Base-by-base conservation (phyloP, 2,113 vertebrate species). In the Ceyx melanurus region DNA sequence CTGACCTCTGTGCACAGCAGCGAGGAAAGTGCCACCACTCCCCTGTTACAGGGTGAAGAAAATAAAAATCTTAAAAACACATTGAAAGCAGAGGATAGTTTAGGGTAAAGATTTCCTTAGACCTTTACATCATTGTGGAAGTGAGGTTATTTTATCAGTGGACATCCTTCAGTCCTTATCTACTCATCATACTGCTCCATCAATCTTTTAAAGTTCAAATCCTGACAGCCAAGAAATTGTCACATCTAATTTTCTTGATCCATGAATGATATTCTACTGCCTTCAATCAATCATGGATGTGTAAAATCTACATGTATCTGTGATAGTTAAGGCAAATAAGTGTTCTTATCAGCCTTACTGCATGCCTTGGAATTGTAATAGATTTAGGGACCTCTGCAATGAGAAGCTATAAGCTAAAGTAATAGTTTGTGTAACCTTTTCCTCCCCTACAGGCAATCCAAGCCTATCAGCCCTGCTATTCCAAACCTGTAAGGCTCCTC, bases 201-300 rank as follows among this genome's bases (percentile, higher is more conserved):
- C 42, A 72, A 31, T 84, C 83, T 92, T 92, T 11, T 37, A 90
- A 93, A 88, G 77, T 92, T 95, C 86, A 90, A 4, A 1, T 68
- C 42, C 54, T 78, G 66, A 75, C 73, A 75, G 54, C 8, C 0
- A 0, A 86, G 88, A 88, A 75, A 68, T 65, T 84, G 80, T 84
- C 76, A 86, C 16, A 60, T 54, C 20, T 95, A 43, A 94, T 96
- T 83, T 86, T 90, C 61, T 83, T 89, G 40, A 67, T 90, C 35
- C 22, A 66, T 75, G 73, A 72, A 57, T 86, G 62, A 40, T 23
- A 76, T 92, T 94, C 73, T 56, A 45, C 37, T 90, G 50, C 31
- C n/a, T 86, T 65, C 45, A 29, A 42, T 85, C 70, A 65, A 42
- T 84, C 83, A 78, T 9, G 21, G 23, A 50, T 43, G 15, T 0